A percentile compares a stretch with the other conserved stretches of the same genome.
Evolutionary conservation across 92 coral and sea anemone genomes (phyloP).

Genomic region (Siderastrea radians): DNA sequence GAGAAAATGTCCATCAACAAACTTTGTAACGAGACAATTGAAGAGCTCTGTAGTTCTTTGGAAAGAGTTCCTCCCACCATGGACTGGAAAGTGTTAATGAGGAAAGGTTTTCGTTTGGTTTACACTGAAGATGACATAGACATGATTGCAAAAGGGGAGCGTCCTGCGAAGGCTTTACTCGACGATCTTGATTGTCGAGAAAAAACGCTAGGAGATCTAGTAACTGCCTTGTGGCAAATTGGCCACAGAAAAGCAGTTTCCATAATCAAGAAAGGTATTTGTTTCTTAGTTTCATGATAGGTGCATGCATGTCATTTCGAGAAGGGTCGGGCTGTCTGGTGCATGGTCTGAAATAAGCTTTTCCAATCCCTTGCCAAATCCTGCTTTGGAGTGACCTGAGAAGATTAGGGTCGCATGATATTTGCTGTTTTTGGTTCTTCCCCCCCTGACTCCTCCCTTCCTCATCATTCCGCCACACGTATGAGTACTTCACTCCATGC

Average conservation of each 20-base stretch:
- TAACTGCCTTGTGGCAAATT: not conserved
- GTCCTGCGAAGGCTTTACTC: not conserved
- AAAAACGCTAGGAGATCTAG: not conserved
- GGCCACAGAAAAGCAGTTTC: not conserved
- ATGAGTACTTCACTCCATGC: too few relatives aligned
- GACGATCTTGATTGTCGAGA: not conserved
- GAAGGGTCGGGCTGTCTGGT: not conserved
- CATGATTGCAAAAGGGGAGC: not conserved
- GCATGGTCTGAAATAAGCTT: not conserved
- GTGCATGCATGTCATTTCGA: not conserved
- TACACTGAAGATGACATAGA: not conserved
- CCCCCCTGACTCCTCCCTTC: too few relatives aligned
- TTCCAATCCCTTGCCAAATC: too few relatives aligned
- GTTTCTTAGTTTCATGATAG: not conserved
- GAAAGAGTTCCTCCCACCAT: not conserved
- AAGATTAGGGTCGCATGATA: too few relatives aligned
- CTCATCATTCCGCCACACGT: too few relatives aligned
- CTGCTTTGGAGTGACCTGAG: too few relatives aligned
- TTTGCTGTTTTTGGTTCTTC: too few relatives aligned
- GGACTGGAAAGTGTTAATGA: not conserved
- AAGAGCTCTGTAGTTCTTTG: not conserved
- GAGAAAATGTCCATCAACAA: not conserved
- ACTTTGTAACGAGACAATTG: not conserved
- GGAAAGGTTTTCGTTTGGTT: not conserved
- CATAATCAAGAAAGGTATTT: not conserved